Evolutionary conservation across 2,113 vertebrate genomes (phyloP).

Genomic region (Nannobrachium achirus): DNA sequence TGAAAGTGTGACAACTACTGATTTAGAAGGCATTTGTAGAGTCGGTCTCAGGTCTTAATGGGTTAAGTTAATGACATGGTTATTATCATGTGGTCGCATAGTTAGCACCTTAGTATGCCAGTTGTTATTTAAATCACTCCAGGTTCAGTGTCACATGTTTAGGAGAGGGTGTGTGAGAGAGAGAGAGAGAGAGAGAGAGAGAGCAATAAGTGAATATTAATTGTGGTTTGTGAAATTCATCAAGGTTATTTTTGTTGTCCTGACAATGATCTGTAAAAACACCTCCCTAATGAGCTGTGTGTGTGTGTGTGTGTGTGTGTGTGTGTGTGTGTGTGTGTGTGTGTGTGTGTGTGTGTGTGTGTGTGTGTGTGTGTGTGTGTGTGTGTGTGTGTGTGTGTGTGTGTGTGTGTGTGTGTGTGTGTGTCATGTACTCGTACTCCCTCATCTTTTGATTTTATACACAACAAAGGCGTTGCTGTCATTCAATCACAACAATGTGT

Average conservation of each 20-base stretch:
- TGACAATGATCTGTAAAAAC: slow-evolving; percentile 71
- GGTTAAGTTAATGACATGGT: slow-evolving; percentile 69
- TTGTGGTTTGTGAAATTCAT: slow-evolving; percentile 79
- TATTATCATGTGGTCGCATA: slow-evolving; percentile 55
- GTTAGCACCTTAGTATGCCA: slow-evolving; percentile 55
- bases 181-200: slow-evolving; percentile 22
- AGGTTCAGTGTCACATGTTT: slow-evolving; percentile 64
- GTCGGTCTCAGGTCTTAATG: too few relatives aligned
- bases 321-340: slow-evolving; percentile 25
- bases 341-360: slow-evolving; percentile 41
- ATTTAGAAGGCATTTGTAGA: too few relatives aligned
- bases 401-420: slow-evolving; percentile 13
- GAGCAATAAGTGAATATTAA: slow-evolving; percentile 63
- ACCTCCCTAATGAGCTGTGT: slow-evolving; percentile 58
- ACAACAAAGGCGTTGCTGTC: background rate
- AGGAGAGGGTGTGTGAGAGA: slow-evolving; percentile 31
- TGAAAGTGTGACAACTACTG: too few relatives aligned
- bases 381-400: slow-evolving; percentile 1
- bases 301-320: background rate
- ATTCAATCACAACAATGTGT: background rate
- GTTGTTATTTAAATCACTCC: slow-evolving; percentile 68
- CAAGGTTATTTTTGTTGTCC: slow-evolving; percentile 68
- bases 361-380: slow-evolving; percentile 27
- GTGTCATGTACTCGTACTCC: slow-evolving; percentile 13
- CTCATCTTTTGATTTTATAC: too few relatives aligned